Base-by-base conservation (phyloP, 2,113 vertebrate species). In the Thamnaconus septentrionalis region DNA sequence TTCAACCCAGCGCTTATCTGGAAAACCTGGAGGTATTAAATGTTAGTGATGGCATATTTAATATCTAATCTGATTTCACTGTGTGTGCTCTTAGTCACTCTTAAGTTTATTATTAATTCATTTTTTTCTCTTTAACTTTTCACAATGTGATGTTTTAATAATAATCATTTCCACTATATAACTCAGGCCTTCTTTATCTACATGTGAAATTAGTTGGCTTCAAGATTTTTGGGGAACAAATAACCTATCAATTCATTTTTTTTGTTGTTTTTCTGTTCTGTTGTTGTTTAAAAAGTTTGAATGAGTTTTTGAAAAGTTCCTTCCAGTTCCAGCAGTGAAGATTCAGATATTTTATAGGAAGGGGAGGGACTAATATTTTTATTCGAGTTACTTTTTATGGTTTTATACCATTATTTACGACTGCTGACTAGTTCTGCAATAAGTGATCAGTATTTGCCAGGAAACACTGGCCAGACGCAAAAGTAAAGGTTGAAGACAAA, bases 1-100 rank as follows among this genome's bases (percentile, higher is more conserved):
- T 89, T 94, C 95, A 93, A 93, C 89, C 90, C 60, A 60, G 78
- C 68, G 44, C 76, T 75, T 85, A 84, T 80, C 61, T 75, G 64
- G 63, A 76, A 71, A 85, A 79, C 61, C 56, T 74, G 68, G 66
- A 81, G 66, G 72, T 73, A 85, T 88, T 83, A 85, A 87, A 90
- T 89, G 87, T 89, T 86, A 85, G 72, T 87, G 83, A 79, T 79
- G 75, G 79, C 77, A 85, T 78, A 71, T 79, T 79, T 31, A 31
- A 31, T 31, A 82, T 79, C 66, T 83, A 75, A 86, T 89, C 83
- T 77, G 51, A 80, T 76, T 80, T 84, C 79, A 62, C 62, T 75
- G 64, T 73, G 66, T 61, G 56, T 88, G 75, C 79, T 80, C 75
- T 88, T 70, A 76, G 78, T 74, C 70, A 75, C 47, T 85, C 69